Conservation (phyloP, 92 coral and sea anemone species). For the Epizoanthus ramosus region DNA sequence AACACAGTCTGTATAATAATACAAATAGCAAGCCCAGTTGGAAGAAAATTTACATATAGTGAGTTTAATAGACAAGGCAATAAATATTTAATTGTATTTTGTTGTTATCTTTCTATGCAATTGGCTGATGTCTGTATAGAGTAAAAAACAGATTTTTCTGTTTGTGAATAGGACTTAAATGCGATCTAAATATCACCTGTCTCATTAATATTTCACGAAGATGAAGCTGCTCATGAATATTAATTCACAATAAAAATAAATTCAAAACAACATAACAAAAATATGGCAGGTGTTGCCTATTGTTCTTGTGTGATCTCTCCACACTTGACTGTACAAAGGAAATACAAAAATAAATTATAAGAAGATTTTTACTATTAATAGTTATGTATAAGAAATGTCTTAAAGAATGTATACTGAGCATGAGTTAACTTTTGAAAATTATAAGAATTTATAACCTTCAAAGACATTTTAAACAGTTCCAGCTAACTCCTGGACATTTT, state of each 20-base stretch:
- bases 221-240: background rate
- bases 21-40: background rate
- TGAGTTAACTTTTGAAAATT: too few relatives aligned
- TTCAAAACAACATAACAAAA: conserved; percentile 12
- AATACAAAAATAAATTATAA: too few relatives aligned
- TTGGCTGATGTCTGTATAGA: conserved; percentile 12
- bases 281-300: too few relatives aligned
- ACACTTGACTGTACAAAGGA: too few relatives aligned
- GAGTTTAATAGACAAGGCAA: conserved; percentile 14
- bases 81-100: conserved; percentile 16
- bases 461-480: too few relatives aligned
- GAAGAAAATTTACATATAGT: conserved; percentile 33
- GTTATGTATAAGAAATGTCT: too few relatives aligned
- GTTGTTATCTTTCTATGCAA: background rate
- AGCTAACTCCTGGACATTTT: too few relatives aligned
- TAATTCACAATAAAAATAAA: background rate
- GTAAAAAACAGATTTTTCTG: conserved; percentile 20
- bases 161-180: background rate
- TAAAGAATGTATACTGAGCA: too few relatives aligned
- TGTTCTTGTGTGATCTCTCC: too few relatives aligned
- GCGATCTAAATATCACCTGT: conserved; percentile 33
- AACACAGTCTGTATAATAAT: background rate
- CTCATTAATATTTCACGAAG: background rate
- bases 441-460: too few relatives aligned
- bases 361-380: too few relatives aligned